Evolutionary conservation across 2,113 vertebrate genomes (phyloP), one percentile per base, ranked within the genome.

Genomic region (Pithys albifrons): DNA sequence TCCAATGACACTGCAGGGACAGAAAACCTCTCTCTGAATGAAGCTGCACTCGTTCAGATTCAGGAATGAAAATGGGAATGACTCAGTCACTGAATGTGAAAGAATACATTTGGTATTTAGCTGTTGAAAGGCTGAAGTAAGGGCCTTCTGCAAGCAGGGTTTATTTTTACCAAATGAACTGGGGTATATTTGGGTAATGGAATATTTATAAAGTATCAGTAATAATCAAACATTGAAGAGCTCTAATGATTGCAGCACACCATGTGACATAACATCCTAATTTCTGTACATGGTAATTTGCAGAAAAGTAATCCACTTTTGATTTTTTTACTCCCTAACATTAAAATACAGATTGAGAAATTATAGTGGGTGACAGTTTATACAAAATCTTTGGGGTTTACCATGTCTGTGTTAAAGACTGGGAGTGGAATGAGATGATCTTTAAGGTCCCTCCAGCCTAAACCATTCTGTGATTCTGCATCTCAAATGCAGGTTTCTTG

Each of bases 151-250:
- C 85, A 94, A 48, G 73, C 90, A 88, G 64, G 37, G 18, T 43
- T 94, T 64, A 59, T 91, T 90, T 97, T 80, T 90, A 62, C 85
- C 54, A 59, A 51, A 69, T 85, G 49, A 80, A 24, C 64, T 70
- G 4, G 69, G 67, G 19, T 57, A 19, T 78, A 89, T 94, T 89
- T 92, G 73, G 87, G 37, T 82, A 82, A 71, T 73, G 49, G 49
- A 82, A 61, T 82, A 95, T 94, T 84, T 85, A 71, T 91, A 54
- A 91, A 73, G 52, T 91, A 90, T 62, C 58, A 59, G 43, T 85
- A 90, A 85, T 93, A 95, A 93, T 88, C 65, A 86, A 88, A 74
- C 43, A 67, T 62, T 33, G 77, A 86, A 70, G 67, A 65, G n/a
- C 59, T 69, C 8, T 89, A 82, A 71, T 78, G 87, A 90, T 76